These are phyloP conservation scores for Mycetomoellerius zeteki DNA, from an alignment of 1,140 invertebrate genomes.

Conservation along the genomic window DNA sequence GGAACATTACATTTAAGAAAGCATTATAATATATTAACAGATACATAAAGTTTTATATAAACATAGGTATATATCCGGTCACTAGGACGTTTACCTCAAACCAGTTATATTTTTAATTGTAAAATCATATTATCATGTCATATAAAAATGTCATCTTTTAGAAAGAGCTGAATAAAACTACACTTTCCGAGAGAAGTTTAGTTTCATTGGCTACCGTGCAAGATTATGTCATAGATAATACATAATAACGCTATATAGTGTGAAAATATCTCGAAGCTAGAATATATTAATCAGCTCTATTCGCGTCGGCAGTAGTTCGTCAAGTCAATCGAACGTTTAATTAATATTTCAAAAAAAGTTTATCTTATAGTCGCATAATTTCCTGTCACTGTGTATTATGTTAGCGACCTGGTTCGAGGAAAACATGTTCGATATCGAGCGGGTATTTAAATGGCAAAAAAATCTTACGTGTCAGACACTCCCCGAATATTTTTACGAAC, in stretches of 20 bases:
- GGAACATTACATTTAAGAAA: too few species aligned
- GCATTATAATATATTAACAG: too few species aligned
- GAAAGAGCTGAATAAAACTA: not conserved
- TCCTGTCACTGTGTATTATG: conserved; percentile 18
- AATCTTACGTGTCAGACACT: conserved; percentile 32
- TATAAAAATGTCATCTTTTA: conserved; percentile 11
- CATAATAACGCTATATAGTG: conserved; percentile 4
- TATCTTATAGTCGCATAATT: conserved; percentile 19
- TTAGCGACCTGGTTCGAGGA: not conserved
- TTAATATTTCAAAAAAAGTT: conserved; percentile 31
- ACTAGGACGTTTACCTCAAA: too few species aligned
- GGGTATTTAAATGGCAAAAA: conserved; percentile 40
- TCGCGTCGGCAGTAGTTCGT: conserved; percentile 29
- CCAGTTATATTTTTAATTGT: not conserved
- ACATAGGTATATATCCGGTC: too few species aligned
- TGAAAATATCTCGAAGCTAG: conserved; percentile 46
- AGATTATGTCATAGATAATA: conserved; percentile 3
- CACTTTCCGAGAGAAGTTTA: not conserved
- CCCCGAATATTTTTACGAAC: conserved; percentile 32
- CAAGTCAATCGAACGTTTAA: conserved; percentile 31
- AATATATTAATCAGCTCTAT: not conserved
- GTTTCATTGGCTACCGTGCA: not conserved
- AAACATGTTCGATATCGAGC: not conserved
- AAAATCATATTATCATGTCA: not conserved
- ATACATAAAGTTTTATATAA: too few species aligned